A percentile compares a stretch with the other conserved stretches of the same genome.
Conservation (phyloP, 1,140 invertebrate genomes). For the Nebria ingens region DNA sequence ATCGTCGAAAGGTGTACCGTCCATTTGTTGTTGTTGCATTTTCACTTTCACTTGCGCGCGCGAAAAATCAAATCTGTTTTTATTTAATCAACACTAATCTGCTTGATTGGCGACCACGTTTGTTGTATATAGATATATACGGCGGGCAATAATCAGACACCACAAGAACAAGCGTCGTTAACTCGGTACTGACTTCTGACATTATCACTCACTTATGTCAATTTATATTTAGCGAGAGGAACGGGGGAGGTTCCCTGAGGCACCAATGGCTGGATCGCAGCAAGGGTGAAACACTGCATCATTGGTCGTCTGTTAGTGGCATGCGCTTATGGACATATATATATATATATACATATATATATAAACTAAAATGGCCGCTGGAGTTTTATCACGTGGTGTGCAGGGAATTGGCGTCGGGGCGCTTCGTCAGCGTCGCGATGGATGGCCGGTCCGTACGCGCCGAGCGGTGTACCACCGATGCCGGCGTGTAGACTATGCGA, state of each 20-base stretch:
- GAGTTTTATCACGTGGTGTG: neutral
- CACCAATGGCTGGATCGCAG: conserved; percentile 4
- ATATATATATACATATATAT: no score
- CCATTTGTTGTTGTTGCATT: conserved; percentile 39
- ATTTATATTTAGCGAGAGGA: conserved; percentile 37
- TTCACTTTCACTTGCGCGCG: conserved; percentile 1
- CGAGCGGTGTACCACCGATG: no score
- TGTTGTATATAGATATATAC: no score
- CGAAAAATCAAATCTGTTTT: conserved; percentile 6
- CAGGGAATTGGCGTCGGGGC: neutral
- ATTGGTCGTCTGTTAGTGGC: conserved; percentile 11
- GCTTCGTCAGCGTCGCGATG: neutral
- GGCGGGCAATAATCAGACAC: neutral
- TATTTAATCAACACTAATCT: conserved; percentile 9
- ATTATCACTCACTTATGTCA: conserved; percentile 36
- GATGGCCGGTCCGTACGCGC: neutral
- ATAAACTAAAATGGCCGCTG: no score
- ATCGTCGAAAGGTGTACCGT: conserved; percentile 63
- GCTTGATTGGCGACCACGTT: neutral
- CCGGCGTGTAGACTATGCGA: neutral
- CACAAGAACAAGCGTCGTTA: conserved; percentile 13
- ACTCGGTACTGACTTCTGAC: conserved; percentile 32
- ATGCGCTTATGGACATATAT: no score
- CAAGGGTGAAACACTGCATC: conserved; percentile 6
- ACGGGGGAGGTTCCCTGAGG: conserved; percentile 20